Evolutionary conservation across 2,797 vertebrate genomes (phyloP).

Genomic region (Anableps anableps): DNA sequence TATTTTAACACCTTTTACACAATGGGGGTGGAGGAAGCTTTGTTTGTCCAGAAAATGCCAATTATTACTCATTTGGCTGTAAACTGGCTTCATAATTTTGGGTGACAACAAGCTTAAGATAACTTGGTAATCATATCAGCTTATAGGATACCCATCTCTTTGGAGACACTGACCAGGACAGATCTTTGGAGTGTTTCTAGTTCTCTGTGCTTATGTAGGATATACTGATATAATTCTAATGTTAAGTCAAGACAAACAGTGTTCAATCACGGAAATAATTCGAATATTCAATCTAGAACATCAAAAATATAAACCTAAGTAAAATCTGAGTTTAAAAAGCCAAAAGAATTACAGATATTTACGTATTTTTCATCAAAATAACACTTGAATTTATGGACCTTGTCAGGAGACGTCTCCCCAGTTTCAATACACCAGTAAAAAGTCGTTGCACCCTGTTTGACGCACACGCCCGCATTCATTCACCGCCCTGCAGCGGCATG

Average conservation of each 20-base stretch:
- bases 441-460: constrained; percentile 8
- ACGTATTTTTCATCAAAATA: background rate
- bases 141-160: background rate
- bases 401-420: background rate
- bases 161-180: background rate
- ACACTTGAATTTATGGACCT: background rate
- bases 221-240: background rate
- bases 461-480: constrained; percentile 27
- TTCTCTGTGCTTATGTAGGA: background rate
- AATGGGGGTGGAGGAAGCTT: background rate
- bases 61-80: background rate
- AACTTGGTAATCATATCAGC: background rate
- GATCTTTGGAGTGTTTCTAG: background rate
- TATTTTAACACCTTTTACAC: background rate
- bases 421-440: constrained; percentile 1
- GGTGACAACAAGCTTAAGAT: background rate
- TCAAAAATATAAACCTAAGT: background rate
- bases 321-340: background rate
- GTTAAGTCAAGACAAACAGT: background rate
- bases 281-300: background rate
- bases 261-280: no score
- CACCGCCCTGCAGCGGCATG: constrained; percentile 34
- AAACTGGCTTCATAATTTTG: background rate
- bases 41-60: background rate
- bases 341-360: background rate